Base-by-base conservation (phyloP, 2,113 vertebrate genomes). In the Nyctibius bracteatus region DNA sequence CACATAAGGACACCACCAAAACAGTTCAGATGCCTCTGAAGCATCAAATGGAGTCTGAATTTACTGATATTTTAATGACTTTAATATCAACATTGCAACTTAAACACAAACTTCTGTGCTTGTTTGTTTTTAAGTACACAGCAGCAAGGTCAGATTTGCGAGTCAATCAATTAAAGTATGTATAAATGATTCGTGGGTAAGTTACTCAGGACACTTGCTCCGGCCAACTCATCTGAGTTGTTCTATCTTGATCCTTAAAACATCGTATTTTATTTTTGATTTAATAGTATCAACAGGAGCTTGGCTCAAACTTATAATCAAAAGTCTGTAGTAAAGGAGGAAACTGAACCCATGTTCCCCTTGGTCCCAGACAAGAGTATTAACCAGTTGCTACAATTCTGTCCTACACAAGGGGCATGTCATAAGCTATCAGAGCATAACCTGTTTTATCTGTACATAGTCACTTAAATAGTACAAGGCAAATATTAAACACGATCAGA, bases 261-360 rank as follows among this genome's bases (percentile, higher is more conserved):
- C 9, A 52, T 8, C 3, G 0, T 9, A 35, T 37, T 51, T 68
- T 57, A 25, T 23, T 68, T 49, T 14, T 19, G 3, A 58, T 74
- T 86, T 70, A 80, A 57, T 0, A 21, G 16, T 10, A 62, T 33
- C 25, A 58, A 28, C 19, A 43, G 22, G 6, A 79, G 27, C 11
- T 59, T 30, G 37, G 15, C n/a, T 91, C 20, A 58, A 57, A 10
- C 11, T 89, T 62, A 35, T 46, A n/a, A 31, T 8, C 11, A 63
- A 52, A 47, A 8, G 8, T 6, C 39, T 77, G 23, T 15, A 30
- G 27, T 22, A 44, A 80, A 58, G 3, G 5, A 74, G 0, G 4
- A 62, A 71, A 41, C 9, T 0, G 1, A 75, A 65, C 10, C 24
- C 33, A 6, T 5, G 2, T 4, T 79, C 13, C 49, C 52, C 44